Percentiles rank a stretch among this genome's conserved stretches.
Evolutionary conservation across 2,888 invertebrate species (phyloP).

Genomic region (Nemurella pictetii): DNA sequence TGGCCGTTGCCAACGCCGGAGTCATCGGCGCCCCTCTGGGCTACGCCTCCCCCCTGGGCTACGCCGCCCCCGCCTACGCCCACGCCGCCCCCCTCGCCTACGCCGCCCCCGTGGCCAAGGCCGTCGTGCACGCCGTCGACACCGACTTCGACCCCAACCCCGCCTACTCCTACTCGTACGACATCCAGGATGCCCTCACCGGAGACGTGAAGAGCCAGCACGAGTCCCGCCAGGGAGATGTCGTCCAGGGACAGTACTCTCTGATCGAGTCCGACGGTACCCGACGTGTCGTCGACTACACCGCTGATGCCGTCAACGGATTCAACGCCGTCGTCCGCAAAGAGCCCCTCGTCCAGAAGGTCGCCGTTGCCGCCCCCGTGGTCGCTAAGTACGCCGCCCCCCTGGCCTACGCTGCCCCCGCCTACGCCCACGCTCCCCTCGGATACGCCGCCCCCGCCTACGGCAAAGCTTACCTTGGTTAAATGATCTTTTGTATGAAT

Average conservation of each 20-base stretch:
- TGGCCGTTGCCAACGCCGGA: slow-evolving; percentile 31
- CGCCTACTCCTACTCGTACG: slow-evolving; percentile 24
- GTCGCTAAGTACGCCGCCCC: slow-evolving; percentile 31
- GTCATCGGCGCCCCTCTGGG: slow-evolving; percentile 26
- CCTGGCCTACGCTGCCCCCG: slow-evolving; percentile 32
- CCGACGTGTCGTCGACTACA: slow-evolving; percentile 30
- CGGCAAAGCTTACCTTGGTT: slow-evolving; percentile 31
- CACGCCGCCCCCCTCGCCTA: slow-evolving; percentile 20
- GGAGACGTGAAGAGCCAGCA: slow-evolving; percentile 32
- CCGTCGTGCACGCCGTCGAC: slow-evolving; percentile 28
- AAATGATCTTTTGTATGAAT: not conserved
- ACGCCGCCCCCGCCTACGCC: slow-evolving; percentile 28
- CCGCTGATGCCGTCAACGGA: slow-evolving; percentile 34
- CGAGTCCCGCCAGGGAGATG: slow-evolving; percentile 31
- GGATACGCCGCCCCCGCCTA: slow-evolving; percentile 29
- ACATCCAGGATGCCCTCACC: slow-evolving; percentile 30
- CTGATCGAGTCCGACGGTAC: slow-evolving; percentile 33
- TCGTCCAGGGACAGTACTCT: slow-evolving; percentile 32
- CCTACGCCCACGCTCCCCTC: slow-evolving; percentile 32
- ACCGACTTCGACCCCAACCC: slow-evolving; percentile 37
- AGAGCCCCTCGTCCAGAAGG: slow-evolving; percentile 21
- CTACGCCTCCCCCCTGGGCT: slow-evolving; percentile 21
- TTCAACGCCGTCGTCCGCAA: slow-evolving; percentile 34
- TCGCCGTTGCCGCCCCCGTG: slow-evolving; percentile 21
- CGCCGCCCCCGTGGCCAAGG: slow-evolving; percentile 15